Evolutionary conservation across 2,113 vertebrate species (phyloP).

Genomic region (Ailuropoda melanoleuca): DNA sequence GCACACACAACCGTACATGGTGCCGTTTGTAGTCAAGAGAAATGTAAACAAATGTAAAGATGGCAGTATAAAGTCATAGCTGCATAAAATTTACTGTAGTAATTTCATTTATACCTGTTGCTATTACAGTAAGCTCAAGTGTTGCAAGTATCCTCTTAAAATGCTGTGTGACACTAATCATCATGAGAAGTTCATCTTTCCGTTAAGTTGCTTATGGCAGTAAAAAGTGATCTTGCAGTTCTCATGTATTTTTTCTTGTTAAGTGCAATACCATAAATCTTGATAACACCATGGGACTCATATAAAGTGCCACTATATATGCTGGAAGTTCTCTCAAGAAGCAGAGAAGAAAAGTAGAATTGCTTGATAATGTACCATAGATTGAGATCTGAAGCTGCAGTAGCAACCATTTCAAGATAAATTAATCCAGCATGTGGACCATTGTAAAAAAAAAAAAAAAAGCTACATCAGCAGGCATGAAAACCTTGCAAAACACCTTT

Average conservation of each 20-base stretch:
- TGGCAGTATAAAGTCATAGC: background rate
- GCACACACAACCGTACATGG: background rate
- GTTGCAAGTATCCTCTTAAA: background rate
- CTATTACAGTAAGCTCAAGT: background rate
- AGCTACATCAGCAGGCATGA: background rate
- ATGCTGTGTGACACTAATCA: background rate
- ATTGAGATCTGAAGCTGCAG: background rate
- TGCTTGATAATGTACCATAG: background rate
- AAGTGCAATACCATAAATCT: background rate
- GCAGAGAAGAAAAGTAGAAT: background rate
- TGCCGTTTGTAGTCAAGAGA: background rate
- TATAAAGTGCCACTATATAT: background rate
- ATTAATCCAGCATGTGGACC: background rate
- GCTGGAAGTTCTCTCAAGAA: background rate
- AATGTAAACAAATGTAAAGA: background rate
- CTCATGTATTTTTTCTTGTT: background rate
- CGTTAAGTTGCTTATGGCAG: background rate
- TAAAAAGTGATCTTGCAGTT: background rate
- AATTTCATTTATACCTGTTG: background rate
- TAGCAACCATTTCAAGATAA: background rate
- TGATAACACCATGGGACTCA: background rate
- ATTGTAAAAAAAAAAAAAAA: background rate
- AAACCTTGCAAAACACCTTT: background rate
- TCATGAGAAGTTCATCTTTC: background rate
- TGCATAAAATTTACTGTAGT: background rate